Conservation (phyloP, 2,113 vertebrate species). For the Loxodonta africana region DNA sequence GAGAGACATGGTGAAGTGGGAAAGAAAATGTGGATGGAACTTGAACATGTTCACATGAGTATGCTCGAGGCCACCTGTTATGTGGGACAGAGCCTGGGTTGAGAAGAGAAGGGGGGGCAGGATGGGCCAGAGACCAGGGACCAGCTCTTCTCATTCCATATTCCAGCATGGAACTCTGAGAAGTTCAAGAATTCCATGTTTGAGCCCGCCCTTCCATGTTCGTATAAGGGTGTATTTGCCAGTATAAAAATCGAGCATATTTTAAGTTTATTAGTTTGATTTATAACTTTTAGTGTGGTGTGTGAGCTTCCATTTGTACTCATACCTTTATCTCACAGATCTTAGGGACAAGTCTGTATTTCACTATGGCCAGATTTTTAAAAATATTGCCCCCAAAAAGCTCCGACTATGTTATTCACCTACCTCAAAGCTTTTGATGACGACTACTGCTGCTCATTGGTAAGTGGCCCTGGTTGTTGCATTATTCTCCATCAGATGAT, state of each 20-base stretch:
- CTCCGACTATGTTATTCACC: conserved; percentile 20
- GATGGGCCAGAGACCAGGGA: neutral
- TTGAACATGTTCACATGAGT: neutral
- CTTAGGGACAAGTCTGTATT: neutral
- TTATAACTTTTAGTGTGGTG: conserved; percentile 12
- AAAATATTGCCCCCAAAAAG: conserved; percentile 2
- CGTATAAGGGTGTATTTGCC: conserved; percentile 6
- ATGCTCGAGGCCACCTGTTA: neutral
- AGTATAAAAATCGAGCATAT: neutral
- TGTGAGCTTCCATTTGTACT: neutral
- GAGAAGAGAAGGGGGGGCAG: neutral
- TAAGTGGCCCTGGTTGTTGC: neutral
- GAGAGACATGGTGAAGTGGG: neutral
- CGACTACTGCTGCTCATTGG: neutral
- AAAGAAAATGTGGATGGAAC: neutral
- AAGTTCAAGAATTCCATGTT: conserved; percentile 1
- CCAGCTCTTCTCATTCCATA: neutral
- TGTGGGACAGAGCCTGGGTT: neutral
- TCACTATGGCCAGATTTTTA: neutral
- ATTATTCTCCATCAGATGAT: conserved; percentile 30
- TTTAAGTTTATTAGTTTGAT: conserved; percentile 22
- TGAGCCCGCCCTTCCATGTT: neutral
- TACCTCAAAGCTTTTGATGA: conserved; percentile 18
- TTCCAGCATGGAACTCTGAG: neutral
- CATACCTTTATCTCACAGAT: neutral